Base-by-base conservation (phyloP, 2,888 invertebrate species). In the Melinaea menophilus region DNA sequence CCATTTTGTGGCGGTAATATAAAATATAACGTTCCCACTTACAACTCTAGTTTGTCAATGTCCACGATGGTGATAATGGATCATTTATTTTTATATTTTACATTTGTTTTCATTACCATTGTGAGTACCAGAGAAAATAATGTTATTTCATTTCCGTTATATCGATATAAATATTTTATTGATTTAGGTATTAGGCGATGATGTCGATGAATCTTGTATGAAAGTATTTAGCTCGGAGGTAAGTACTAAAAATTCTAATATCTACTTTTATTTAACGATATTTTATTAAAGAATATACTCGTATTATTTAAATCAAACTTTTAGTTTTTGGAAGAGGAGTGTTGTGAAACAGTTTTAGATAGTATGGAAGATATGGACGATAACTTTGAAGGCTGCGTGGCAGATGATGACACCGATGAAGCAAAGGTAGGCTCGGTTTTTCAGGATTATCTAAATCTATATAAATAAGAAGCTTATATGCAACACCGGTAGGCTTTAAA, bases 151-250 rank as follows among this genome's bases (percentile, higher is more conserved):
- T n/a, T 46, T 2, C 3, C 3, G 62, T 58, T 55, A 31, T 12
- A 13, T n/a, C n/a, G 13, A 4, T 5, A 51, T 22, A 31, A 45
- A 41, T 2, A 41, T 13, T 11, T 47, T 3, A 46, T 31, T 55
- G 5, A 65, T 64, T 35, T 56, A 75, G 73, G 69, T 70, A 48
- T 62, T 57, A 41, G 71, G 69, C 22, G 66, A 61, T 33, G 69
- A 59, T 4, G 61, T 69, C 5, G 69, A 68, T 45, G 45, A 64
- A 37, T 67, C 73, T 9, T 75, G 75, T 57, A 33, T 61, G 37
- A 68, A 70, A 51, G 37, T 75, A n/a, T 70, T 73, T 45, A 64
- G 71, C 31, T 67, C 65, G 0, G 70, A 67, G 64, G 75, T 75
- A 70, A 69, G 65, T 64, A 37, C 34, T 31, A 41, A 9, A 22